Evolutionary conservation across 2,797 vertebrate species (phyloP).

Genomic region (Chiloscyllium punctatum): DNA sequence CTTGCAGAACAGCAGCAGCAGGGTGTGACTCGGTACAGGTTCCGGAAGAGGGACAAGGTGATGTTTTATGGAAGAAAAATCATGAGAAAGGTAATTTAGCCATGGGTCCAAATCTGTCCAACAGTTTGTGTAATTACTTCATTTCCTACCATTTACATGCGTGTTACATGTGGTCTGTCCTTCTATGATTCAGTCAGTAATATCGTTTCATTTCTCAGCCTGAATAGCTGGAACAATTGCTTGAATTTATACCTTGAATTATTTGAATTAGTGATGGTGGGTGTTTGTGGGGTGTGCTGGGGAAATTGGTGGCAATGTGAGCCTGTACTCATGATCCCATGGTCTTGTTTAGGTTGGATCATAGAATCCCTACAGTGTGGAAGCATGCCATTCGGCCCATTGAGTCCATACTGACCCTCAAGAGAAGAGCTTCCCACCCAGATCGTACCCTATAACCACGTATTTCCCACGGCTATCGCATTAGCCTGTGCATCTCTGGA

Average conservation of each 20-base stretch:
- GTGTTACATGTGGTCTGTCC: neutral
- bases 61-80: conserved; percentile 93
- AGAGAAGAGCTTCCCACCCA: too few species aligned
- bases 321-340: neutral
- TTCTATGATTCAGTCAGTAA: neutral
- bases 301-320: neutral
- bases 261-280: too few species aligned
- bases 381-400: too few species aligned
- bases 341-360: neutral
- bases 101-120: neutral
- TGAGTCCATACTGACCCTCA: too few species aligned
- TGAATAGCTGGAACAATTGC: neutral
- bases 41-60: conserved; percentile 83
- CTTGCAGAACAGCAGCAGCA: conserved; percentile 63
- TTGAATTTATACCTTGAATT: neutral
- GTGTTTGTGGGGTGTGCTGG: neutral
- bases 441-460: too few species aligned
- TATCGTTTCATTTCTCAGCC: neutral
- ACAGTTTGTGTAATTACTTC: neutral
- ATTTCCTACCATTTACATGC: neutral
- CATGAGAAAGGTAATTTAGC: conserved; percentile 76
- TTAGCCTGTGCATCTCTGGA: too few species aligned
- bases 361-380: too few species aligned
- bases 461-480: too few species aligned
- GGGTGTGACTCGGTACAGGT: conserved; percentile 73